A percentile compares a stretch with the other conserved stretches of the same genome.
Evolutionary conservation across 2,113 vertebrate genomes (phyloP).

Genomic region (Chelonoidis abingdonii): DNA sequence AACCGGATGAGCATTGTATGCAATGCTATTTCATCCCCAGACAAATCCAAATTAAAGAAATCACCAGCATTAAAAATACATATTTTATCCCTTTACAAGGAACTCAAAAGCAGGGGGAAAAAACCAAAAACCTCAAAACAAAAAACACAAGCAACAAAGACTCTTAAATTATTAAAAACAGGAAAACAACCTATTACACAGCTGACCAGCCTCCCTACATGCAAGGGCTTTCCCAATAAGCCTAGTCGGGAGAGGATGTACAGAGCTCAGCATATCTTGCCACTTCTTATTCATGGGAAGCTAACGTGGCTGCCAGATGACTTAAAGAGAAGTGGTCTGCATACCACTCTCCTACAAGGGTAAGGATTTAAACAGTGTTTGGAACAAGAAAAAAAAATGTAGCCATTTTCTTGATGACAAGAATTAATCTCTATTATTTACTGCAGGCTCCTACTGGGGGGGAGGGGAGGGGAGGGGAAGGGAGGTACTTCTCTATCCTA

Average conservation of each 20-base stretch:
- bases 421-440: neutral
- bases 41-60: neutral
- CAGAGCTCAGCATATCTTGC: conserved; percentile 9
- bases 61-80: neutral
- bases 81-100: neutral
- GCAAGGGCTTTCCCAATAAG: neutral
- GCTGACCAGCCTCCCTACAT: neutral
- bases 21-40: neutral
- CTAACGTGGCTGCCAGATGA: conserved; percentile 64
- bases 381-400: neutral
- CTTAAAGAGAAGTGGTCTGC: conserved; percentile 63
- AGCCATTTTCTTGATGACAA: neutral
- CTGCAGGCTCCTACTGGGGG: neutral
- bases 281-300: neutral
- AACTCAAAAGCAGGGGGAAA: neutral
- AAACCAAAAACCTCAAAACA: neutral
- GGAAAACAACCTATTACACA: neutral
- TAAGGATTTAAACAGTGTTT: conserved; percentile 67
- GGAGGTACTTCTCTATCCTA: neutral
- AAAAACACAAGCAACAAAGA: neutral
- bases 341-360: conserved; percentile 66
- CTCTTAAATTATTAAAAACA: neutral
- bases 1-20: fast-evolving
- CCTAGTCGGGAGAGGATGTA: conserved; percentile 13
- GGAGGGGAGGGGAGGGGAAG: fast-evolving